Conservation (phyloP, 2,888 invertebrate genomes). For the Pachymerium ferrugineum region DNA sequence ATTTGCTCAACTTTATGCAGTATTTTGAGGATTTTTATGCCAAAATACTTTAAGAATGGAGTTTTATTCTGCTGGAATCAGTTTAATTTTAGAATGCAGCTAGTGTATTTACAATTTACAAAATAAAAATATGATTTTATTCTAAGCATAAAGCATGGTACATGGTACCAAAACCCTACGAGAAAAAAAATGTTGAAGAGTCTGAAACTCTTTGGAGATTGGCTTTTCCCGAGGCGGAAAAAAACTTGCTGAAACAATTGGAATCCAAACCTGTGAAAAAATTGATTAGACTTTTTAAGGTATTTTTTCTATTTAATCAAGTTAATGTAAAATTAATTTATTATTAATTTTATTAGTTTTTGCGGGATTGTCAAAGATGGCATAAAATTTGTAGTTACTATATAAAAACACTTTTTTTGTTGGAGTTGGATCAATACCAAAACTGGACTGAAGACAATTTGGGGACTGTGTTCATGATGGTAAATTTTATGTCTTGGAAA, state of each 20-base stretch:
- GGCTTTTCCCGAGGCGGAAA: not conserved
- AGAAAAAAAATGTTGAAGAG: not conserved
- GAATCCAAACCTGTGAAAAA: not conserved
- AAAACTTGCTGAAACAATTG: not conserved
- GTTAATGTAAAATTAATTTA: not conserved
- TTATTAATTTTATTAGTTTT: slow-evolving; percentile 33
- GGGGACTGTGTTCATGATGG: not conserved
- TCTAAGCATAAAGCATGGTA: not conserved
- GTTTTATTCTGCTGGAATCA: too few relatives aligned
- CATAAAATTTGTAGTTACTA: slow-evolving; percentile 38
- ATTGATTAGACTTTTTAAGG: not conserved
- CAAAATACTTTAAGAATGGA: not conserved
- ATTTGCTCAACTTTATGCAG: not conserved
- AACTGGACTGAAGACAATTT: not conserved
- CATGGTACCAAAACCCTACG: not conserved
- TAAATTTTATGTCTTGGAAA: not conserved
- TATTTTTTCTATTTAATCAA: not conserved
- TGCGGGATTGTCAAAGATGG: slow-evolving; percentile 38
- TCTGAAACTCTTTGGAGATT: not conserved
- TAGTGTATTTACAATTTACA: too few relatives aligned
- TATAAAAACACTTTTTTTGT: slow-evolving; percentile 38
- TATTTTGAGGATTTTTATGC: not conserved
- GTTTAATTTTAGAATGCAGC: too few relatives aligned
- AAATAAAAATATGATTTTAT: not conserved
- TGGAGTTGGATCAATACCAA: slow-evolving; percentile 31